Evolutionary conservation across 2,113 vertebrate genomes (phyloP), one percentile per base, ranked within the genome.

Genomic region (Nycticryphes semicollaris): DNA sequence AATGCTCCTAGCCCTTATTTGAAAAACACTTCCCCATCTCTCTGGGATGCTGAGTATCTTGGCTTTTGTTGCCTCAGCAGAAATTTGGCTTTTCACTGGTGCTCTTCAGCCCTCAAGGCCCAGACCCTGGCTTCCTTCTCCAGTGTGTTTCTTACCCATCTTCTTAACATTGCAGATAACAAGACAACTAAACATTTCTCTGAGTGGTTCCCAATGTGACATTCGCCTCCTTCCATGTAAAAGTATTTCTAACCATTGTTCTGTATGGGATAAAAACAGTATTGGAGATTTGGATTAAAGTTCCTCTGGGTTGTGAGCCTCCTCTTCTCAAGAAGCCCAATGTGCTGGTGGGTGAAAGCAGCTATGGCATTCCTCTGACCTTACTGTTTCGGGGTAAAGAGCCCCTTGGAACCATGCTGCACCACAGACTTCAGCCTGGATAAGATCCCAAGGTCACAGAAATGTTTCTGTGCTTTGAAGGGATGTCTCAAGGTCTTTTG

Each of bases 101-200:
- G 24, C 12, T 73, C 19, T 62, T 37, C 43, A 37, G 2, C 5
- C 31, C 43, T 43, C 0, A 0, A 23, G 17, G 10, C 31, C 21
- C 12, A 39, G 51, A 27, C 21, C 39, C 19, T 25, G 8, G 8
- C 45, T 94, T 89, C 31, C 76, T 43, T 74, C 76, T 66, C 21
- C 33, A 57, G 21, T 48, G 30, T 33, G 21, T 76, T 80, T 66
- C 39, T 83, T 27, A n/a, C 17, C 60, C 23, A 4, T 31, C 48
- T 39, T 27, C 68, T 33, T 69, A 64, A 28, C 8, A 10, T 33
- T 4, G 24, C 33, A 54, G 41, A 30, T n/a, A 45, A 2, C 0
- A 0, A 70, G 24, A 41, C 60, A 37, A 5, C 20, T 59, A 7
- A 50, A 24, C 21, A 8, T 21, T 8, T 19, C 30, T 17, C 53